Percentiles rank a stretch among this genome's conserved stretches.
These are phyloP conservation scores for Lerista edwardsae DNA, from an alignment of 2,797 vertebrate genomes.

Conservation along the genomic window DNA sequence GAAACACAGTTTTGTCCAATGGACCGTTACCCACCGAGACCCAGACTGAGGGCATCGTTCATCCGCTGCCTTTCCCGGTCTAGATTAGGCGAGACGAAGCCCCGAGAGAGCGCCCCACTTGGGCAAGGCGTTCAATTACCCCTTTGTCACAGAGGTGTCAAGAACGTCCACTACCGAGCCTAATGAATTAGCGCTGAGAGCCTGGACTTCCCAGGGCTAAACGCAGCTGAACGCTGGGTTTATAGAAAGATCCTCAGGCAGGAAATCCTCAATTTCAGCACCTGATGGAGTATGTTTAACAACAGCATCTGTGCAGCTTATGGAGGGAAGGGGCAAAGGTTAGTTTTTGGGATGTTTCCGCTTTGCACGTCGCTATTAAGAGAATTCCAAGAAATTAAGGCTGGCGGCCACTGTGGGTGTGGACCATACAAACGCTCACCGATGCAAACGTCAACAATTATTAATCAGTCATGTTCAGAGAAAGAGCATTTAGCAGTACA, in stretches of 20 bases:
- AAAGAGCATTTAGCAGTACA: neutral
- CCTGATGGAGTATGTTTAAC: neutral
- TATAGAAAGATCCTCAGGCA: conserved; percentile 6
- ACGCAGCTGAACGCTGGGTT: neutral
- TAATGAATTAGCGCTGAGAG: conserved; percentile 33
- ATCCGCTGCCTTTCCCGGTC: conserved; percentile 22
- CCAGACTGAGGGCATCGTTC: neutral
- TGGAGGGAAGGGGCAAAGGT: too few species aligned
- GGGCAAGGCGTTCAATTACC: conserved; percentile 4
- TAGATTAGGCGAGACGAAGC: conserved; percentile 42
- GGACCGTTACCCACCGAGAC: neutral
- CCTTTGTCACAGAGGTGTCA: conserved; percentile 5
- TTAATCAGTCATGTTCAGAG: neutral
- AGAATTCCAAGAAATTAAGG: neutral
- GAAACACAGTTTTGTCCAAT: conserved; percentile 5
- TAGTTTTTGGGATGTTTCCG: neutral
- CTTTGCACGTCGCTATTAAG: neutral
- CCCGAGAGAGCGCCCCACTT: neutral
- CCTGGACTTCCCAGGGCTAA: neutral
- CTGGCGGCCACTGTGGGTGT: neutral
- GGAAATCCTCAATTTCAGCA: conserved; percentile 11
- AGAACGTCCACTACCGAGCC: neutral
- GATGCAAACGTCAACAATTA: neutral
- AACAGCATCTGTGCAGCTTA: neutral
- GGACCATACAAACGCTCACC: neutral